These are phyloP conservation scores for Acheta domesticus DNA, from an alignment of 2,888 invertebrate species.

Conservation along the genomic window DNA sequence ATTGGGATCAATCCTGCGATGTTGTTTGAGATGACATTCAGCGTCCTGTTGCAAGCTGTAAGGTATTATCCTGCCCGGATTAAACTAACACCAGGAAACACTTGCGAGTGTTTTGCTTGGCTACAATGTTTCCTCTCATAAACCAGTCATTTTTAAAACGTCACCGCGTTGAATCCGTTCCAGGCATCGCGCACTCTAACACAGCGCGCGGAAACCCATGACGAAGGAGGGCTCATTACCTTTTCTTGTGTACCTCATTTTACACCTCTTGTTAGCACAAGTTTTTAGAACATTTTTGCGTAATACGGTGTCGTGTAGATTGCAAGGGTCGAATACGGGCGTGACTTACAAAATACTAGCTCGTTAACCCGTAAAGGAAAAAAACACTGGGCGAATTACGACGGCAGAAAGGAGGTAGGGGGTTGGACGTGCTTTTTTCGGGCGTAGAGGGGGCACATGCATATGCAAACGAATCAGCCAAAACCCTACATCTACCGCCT, in stretches of 20 bases:
- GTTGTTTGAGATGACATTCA: too few species aligned
- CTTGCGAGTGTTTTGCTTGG: neutral
- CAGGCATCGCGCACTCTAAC: neutral
- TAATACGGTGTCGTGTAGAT: neutral
- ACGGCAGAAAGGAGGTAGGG: neutral
- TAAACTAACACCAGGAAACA: too few species aligned
- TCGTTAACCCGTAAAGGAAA: neutral
- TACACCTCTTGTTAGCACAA: neutral
- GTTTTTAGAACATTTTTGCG: neutral
- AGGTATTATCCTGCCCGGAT: too few species aligned
- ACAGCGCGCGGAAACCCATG: neutral
- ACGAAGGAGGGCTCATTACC: neutral
- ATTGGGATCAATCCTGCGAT: too few species aligned
- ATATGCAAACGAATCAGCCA: neutral
- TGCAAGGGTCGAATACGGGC: neutral
- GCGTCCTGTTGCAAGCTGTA: too few species aligned
- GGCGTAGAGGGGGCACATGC: neutral
- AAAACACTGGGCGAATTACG: neutral
- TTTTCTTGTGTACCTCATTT: slow-evolving; percentile 1
- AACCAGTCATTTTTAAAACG: neutral
- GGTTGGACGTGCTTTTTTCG: neutral
- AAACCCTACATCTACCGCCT: neutral
- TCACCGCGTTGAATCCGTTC: neutral
- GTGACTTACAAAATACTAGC: neutral
- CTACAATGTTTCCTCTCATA: neutral